A percentile compares a stretch with the other conserved stretches of the same genome.
Conservation (phyloP, 2,113 vertebrate genomes). For the Ranitomeya imitator region DNA sequence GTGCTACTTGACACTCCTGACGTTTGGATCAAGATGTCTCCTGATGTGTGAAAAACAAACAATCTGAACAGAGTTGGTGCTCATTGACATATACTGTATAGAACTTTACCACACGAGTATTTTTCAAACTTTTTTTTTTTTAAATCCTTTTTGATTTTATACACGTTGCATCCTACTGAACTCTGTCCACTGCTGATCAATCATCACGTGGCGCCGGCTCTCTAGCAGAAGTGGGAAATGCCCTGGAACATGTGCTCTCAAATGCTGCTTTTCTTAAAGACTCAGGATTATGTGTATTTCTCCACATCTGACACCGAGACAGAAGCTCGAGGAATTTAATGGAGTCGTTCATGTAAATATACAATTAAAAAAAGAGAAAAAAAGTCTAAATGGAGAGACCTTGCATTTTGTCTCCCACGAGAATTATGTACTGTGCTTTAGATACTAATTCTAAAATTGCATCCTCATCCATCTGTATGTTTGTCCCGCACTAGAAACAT, state of each 20-base stretch:
- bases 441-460: constrained; percentile 60
- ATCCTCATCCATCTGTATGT: constrained; percentile 89
- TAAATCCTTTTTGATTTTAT: constrained; percentile 66
- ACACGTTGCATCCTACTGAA: constrained; percentile 9
- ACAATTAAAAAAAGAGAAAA: constrained; percentile 69
- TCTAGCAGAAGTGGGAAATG: constrained; percentile 79
- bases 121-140: constrained; percentile 75
- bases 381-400: constrained; percentile 48
- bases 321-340: constrained; percentile 66
- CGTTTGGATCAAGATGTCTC: constrained; percentile 58
- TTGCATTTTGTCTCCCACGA: constrained; percentile 68
- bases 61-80: constrained; percentile 83
- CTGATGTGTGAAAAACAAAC: constrained; percentile 34
- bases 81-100: constrained; percentile 83
- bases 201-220: constrained; percentile 75
- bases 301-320: constrained; percentile 27
- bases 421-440: constrained; percentile 56
- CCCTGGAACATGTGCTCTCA: constrained; percentile 92
- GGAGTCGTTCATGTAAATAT: constrained; percentile 68
- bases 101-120: constrained; percentile 86
- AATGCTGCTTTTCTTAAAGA: constrained; percentile 94
- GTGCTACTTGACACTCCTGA: neutral
- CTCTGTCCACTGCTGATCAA: constrained; percentile 74
- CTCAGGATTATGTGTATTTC: constrained; percentile 89
- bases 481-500: constrained; percentile 72